Evolutionary conservation across 2,113 vertebrate genomes (phyloP).

Genomic region (Salvelinus sp.): DNA sequence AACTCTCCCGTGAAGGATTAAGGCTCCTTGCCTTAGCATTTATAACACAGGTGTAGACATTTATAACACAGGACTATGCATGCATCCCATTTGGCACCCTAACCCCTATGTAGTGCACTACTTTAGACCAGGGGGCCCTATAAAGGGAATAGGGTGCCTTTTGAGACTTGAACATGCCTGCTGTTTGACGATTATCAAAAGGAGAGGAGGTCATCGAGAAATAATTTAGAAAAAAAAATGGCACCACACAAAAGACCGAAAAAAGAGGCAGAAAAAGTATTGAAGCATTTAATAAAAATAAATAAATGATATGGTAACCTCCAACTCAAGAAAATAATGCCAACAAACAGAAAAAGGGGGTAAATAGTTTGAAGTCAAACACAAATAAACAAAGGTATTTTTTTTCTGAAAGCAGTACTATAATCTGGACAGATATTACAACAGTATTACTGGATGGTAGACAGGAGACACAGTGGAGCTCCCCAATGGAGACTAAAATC

Average conservation of each 20-base stretch:
- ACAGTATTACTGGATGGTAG: no score
- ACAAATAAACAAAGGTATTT: no score
- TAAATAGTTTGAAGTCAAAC: no score
- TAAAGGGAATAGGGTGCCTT: neutral
- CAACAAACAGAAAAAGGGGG: neutral
- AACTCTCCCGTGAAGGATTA: slow-evolving; percentile 46
- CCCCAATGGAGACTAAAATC: no score
- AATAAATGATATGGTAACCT: no score
- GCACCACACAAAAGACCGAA: neutral
- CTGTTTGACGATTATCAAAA: slow-evolving; percentile 47
- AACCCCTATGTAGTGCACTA: no score
- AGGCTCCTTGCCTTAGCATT: slow-evolving; percentile 33
- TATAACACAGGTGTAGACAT: slow-evolving; percentile 39
- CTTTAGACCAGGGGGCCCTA: neutral
- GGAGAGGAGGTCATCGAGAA: slow-evolving; percentile 48
- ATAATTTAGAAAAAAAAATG: neutral
- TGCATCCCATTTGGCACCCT: no score
- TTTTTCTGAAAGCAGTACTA: no score
- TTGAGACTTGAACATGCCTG: slow-evolving; percentile 26
- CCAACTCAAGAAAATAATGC: slow-evolving; percentile 6
- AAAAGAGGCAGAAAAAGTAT: no score
- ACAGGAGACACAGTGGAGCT: no score
- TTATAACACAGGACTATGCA: neutral
- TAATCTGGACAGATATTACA: no score
- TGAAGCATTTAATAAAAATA: no score